Percentiles rank a stretch among this genome's conserved stretches.
These are phyloP conservation scores for Illadopsis cleaveri DNA, from an alignment of 2,113 vertebrate species.

Conservation along the genomic window DNA sequence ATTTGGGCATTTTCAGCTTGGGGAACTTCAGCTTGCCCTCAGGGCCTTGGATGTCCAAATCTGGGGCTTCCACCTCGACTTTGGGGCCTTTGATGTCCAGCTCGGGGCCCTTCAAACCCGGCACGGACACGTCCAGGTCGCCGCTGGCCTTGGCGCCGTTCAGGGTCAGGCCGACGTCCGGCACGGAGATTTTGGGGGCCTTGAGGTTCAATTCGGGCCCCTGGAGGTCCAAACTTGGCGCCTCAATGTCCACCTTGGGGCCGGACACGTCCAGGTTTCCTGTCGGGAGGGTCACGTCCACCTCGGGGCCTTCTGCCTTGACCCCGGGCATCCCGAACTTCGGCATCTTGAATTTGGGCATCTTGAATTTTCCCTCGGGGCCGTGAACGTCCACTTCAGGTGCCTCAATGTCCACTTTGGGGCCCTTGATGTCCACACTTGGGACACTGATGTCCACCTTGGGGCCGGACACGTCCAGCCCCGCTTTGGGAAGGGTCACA, in stretches of 20 bases:
- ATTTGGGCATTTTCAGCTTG: constrained; percentile 60
- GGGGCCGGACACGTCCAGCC: not conserved
- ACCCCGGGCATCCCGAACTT: not conserved
- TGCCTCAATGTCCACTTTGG: not conserved
- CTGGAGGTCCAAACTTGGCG: not conserved
- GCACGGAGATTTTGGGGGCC: not conserved
- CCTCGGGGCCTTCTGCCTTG: accelerated
- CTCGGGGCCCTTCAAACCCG: accelerated
- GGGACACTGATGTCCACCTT: not conserved
- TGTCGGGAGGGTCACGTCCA: not conserved
- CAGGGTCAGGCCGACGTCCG: accelerated
- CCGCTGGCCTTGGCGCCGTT: not conserved
- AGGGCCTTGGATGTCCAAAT: not conserved
- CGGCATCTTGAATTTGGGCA: not conserved
- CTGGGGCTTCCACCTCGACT: accelerated
- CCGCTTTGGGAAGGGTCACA: not conserved
- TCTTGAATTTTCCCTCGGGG: not conserved
- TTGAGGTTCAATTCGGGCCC: not conserved
- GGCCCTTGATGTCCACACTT: not conserved
- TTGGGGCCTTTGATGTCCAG: not conserved
- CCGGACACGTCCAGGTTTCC: accelerated
- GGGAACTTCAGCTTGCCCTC: constrained; percentile 26
- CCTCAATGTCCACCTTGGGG: not conserved
- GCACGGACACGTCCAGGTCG: not conserved
- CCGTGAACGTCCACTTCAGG: accelerated